Evolutionary conservation across 2,797 vertebrate genomes (phyloP), one percentile per base, ranked within the genome.

Genomic region (Arrhamphus sclerolepis): DNA sequence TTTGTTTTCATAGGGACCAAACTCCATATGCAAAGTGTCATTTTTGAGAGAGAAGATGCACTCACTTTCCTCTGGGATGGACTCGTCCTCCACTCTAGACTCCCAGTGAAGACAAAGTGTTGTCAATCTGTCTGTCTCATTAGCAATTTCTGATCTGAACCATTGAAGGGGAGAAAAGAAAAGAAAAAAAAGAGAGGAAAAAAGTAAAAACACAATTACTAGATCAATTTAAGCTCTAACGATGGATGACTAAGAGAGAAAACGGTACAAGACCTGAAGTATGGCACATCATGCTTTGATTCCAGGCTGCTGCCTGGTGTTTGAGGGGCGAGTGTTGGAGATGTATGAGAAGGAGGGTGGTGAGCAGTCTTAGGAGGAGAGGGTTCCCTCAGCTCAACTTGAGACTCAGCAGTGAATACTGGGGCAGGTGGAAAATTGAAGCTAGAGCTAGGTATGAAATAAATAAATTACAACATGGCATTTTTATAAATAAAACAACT

Each of bases 31-130:
- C 6, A 59, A 39, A 10, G 13, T 1, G 29, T 28, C 39, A 28
- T 21, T 42, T 21, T 29, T 41, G 13, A n/a, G 29, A n/a, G 9
- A 52, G 11, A 28, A 5, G 28, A 49, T 2, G 20, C 7, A 82
- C 95, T 93, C 77, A 99, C 97, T 95, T 49, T 97, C 95, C 80
- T 98, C 96, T 40, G 97, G 94, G 57, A 99, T 93, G 53, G 95
- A 93, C 34, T 78, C 20, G 56, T 94, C 83, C 14, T 95, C 92
- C 24, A 94, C 84, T 64, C 92, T 93, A 18, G 51, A 56, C 51
- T 95, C 93, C 97, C 97, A 99, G 42, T 87, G 80, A 17, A 78
- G 70, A 70, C 92, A 95, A 41, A 91, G 74, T 2, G 54, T 61
- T 0, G 49, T 88, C 72, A 98, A 88, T 18, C 46, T 88, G 50